These are phyloP conservation scores for Epistrophella euchroma DNA, from an alignment of 2,888 invertebrate species.

Conservation along the genomic window DNA sequence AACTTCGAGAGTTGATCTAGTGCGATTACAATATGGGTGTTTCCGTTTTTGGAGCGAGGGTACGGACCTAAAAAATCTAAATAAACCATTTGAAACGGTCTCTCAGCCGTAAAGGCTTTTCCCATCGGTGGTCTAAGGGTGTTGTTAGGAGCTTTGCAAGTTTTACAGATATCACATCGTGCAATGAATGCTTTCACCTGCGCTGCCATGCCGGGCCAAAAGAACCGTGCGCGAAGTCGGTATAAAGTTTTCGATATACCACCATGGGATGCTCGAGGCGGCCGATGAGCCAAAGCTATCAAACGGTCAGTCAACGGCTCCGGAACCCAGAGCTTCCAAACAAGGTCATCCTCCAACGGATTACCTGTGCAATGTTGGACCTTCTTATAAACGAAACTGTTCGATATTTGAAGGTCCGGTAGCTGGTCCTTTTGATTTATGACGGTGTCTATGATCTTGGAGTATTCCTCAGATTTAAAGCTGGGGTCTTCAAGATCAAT, in stretches of 20 bases:
- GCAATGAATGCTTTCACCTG: background rate
- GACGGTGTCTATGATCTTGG: background rate
- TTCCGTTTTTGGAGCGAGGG: too few species aligned
- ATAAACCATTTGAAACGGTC: too few species aligned
- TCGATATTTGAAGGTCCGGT: conserved; percentile 5
- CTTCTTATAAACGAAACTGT: background rate
- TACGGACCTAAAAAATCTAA: too few species aligned
- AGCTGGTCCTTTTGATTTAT: background rate
- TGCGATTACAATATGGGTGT: too few species aligned
- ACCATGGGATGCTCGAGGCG: conserved; percentile 21
- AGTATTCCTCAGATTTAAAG: conserved; percentile 2
- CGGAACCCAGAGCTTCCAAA: conserved; percentile 32
- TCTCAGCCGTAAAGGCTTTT: too few species aligned
- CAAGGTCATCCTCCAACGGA: background rate
- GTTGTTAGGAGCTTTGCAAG: background rate
- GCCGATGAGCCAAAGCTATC: background rate
- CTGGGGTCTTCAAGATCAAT: conserved; percentile 1
- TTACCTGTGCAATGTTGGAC: background rate
- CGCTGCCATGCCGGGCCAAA: background rate
- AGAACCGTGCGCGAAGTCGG: background rate
- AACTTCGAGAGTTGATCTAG: too few species aligned
- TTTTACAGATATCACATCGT: background rate
- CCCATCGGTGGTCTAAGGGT: conserved; percentile 21
- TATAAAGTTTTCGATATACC: conserved; percentile 9
- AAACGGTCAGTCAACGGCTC: background rate